Base-by-base conservation (phyloP, 2,797 vertebrate genomes). In the Sparidentex hasta region DNA sequence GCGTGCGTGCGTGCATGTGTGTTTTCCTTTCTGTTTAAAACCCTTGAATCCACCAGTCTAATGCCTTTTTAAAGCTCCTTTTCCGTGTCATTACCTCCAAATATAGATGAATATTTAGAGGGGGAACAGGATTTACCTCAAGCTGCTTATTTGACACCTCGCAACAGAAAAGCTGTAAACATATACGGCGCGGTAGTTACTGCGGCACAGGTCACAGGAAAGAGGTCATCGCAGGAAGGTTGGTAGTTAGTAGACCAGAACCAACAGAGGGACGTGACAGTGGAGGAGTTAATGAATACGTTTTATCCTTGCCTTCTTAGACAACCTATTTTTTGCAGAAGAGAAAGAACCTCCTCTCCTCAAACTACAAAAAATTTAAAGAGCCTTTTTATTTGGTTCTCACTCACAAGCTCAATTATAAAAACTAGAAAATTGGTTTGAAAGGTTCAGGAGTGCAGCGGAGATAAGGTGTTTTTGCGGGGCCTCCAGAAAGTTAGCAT, bases 11-110 rank as follows among this genome's bases (percentile, higher is more conserved):
- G 41, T 62, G 67, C 52, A 54, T 51, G 25, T 18, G 18, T 71
- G 33, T 64, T 76, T 21, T 33, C 48, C n/a, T 84, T 51, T 72
- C 55, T 17, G 21, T 70, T 72, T 81, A 84, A 33, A 85, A 88
- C 51, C 74, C 65, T 75, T 69, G 58, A 73, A 78, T 82, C 65
- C 74, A 70, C 38, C 64, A 55, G 64, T 83, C 63, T 81, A 83
- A 87, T 82, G 43, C 71, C 52, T 62, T 54, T 81, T 68, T 38
- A 74, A 89, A 82, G 69, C 76, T 77, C 57, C 27, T 83, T 88
- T 88, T 83, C 71, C 50, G 68, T 84, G 80, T 77, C 81, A 89
- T 90, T 86, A 82, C 76, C 82, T 85, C 68, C 83, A 88, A 87
- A 87, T 87, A 86, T 79, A 85, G 84, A 74, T 63, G 27, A 82